Conservation (phyloP, 2,797 vertebrate genomes). For the Micropoecilia bifurca region DNA sequence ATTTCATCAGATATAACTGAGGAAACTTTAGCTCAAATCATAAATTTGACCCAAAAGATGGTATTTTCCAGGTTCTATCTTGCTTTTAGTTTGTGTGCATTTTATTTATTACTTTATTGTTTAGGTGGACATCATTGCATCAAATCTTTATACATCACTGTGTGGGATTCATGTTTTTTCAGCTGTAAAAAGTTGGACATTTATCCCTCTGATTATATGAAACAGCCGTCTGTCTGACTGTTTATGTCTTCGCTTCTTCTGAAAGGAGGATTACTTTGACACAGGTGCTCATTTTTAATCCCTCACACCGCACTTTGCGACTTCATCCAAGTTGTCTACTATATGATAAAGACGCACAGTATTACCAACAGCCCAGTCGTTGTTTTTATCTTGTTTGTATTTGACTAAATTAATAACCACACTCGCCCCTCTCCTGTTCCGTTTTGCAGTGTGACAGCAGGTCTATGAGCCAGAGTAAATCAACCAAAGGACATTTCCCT, state of each 20-base stretch:
- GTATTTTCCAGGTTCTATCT: neutral
- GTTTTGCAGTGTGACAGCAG: constrained; percentile 34
- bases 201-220: constrained; percentile 50
- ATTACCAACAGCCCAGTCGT: neutral
- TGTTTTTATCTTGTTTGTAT: constrained; percentile 7
- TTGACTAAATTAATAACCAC: neutral
- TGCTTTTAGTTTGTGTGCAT: neutral
- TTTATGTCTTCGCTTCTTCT: constrained; percentile 27
- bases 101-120: neutral
- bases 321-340: constrained; percentile 1
- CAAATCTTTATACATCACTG: neutral
- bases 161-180: constrained; percentile 3
- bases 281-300: constrained; percentile 12
- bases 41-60: neutral
- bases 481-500: constrained; percentile 21
- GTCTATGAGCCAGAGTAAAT: constrained; percentile 53
- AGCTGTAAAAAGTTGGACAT: constrained; percentile 14
- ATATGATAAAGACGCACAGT: neutral
- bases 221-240: constrained; percentile 46
- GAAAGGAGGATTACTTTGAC: constrained; percentile 27
- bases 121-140: neutral
- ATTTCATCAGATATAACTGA: neutral
- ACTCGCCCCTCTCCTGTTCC: neutral
- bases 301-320: neutral
- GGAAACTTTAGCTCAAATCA: neutral